Conservation (phyloP, 92 coral and sea anemone genomes). For the Parazoanthus atlanticus region DNA sequence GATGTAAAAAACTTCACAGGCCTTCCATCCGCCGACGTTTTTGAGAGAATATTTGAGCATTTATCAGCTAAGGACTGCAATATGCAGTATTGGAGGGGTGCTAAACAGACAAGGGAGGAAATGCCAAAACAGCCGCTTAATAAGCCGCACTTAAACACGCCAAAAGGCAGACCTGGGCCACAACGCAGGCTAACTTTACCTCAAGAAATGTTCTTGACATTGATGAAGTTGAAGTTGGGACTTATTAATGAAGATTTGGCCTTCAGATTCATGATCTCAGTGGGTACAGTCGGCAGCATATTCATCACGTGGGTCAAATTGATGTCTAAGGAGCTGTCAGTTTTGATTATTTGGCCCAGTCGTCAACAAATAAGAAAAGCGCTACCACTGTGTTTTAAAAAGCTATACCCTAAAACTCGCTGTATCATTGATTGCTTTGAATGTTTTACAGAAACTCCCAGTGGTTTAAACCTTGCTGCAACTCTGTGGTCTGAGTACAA, state of each 20-base stretch:
- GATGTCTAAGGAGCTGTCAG: slow-evolving; percentile 56
- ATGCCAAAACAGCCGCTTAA: slow-evolving; percentile 11
- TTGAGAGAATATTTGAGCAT: slow-evolving; percentile 55
- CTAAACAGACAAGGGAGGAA: slow-evolving; percentile 57
- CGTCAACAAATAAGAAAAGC: background rate
- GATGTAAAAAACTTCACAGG: slow-evolving; percentile 63
- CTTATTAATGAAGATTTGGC: slow-evolving; percentile 55
- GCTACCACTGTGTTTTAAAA: background rate
- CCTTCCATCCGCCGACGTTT: slow-evolving; percentile 53
- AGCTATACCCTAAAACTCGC: slow-evolving; percentile 20
- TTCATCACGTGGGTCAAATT: slow-evolving; percentile 57
- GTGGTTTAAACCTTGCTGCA: slow-evolving; percentile 39
- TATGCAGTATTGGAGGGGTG: slow-evolving; percentile 72
- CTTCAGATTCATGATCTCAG: slow-evolving; percentile 52
- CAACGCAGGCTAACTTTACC: slow-evolving; percentile 47
- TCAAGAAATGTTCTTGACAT: slow-evolving; percentile 59
- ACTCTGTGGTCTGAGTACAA: slow-evolving; percentile 31
- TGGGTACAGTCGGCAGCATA: slow-evolving; percentile 43
- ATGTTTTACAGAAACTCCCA: slow-evolving; percentile 21
- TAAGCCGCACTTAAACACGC: slow-evolving; percentile 4
- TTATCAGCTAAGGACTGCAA: slow-evolving; percentile 39
- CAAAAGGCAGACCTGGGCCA: slow-evolving; percentile 51
- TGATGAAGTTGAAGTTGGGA: slow-evolving; percentile 61
- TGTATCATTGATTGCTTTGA: slow-evolving; percentile 19
- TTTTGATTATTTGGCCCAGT: slow-evolving; percentile 40